Evolutionary conservation across 2,113 vertebrate species (phyloP), one percentile per base, ranked within the genome.

Genomic region (Cyanoramphus novaezelandiae): DNA sequence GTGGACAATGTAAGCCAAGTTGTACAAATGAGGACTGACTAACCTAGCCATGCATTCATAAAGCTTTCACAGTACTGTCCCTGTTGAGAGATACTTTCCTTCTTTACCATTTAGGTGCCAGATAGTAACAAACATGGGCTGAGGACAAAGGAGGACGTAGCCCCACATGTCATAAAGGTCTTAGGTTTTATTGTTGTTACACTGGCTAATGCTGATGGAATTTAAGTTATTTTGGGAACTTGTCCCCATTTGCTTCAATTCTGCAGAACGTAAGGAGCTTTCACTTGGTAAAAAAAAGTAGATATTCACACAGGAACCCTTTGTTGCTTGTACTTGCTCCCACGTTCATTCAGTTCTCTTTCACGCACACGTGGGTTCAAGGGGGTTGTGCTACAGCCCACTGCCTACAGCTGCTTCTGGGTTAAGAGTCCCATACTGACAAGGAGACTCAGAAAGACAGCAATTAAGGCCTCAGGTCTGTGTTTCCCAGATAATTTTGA

Each of bases 191-290:
- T 78, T 88, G 9, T 86, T 93, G 43, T 88, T 86, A 41, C 17
- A 52, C 35, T 89, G 69, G 64, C 20, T 86, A 86, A 95, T 71
- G 72, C 44, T 44, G 62, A 55, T 91, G 88, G 88, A 94, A 90
- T 94, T 92, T 65, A 69, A 88, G 53, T 68, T 92, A 80, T 89
- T 92, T 89, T 49, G 83, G 49, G 83, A 85, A 57, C 70, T 69
- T 95, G 43, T 63, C 47, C 41, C 59, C 35, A 37, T 62, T 74
- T 93, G 37, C 53, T 95, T 95, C 49, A 70, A 12, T 92, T 85
- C 81, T 91, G 37, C 16, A 75, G 70, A 69, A 59, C 0, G 5
- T 63, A 85, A 89, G 37, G 52, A 91, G 71, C 13, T 95, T 94
- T 90, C 25, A 11, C 46, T 77, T n/a, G 50, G 17, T 88, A 47